Percentiles rank a stretch among this genome's conserved stretches.
Evolutionary conservation across 2,113 vertebrate species (phyloP).

Genomic region (Pelobates fuscus): DNA sequence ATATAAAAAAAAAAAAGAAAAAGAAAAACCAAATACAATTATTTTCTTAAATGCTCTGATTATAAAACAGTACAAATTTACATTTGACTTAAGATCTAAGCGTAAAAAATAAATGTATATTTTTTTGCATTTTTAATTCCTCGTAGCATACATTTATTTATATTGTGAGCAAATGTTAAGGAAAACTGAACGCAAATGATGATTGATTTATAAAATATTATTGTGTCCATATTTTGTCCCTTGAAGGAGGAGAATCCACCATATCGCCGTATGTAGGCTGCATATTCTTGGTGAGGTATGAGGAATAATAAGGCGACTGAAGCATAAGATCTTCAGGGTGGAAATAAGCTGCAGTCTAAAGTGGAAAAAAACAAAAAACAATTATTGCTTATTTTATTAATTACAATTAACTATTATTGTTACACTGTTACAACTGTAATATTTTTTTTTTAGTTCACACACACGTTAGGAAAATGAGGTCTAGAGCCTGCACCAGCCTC

Average conservation of each 20-base stretch:
- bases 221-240: constrained; percentile 10
- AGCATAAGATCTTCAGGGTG: constrained; percentile 15
- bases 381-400: not conserved
- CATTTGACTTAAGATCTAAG: too few relatives aligned
- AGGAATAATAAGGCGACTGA: constrained; percentile 18
- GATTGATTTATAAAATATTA: not conserved
- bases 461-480: too few relatives aligned
- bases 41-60: too few relatives aligned
- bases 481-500: too few relatives aligned
- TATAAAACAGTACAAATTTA: too few relatives aligned
- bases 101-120: not conserved
- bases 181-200: not conserved
- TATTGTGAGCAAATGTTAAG: too few relatives aligned
- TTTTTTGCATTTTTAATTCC: not conserved
- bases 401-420: too few relatives aligned
- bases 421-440: too few relatives aligned
- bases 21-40: too few relatives aligned
- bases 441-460: too few relatives aligned
- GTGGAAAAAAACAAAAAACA: not conserved
- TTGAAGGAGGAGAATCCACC: constrained; percentile 41
- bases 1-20: too few relatives aligned
- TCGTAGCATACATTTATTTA: too few relatives aligned
- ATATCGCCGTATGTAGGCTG: constrained; percentile 26
- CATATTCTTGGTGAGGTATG: constrained; percentile 4
- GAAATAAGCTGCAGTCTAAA: constrained; percentile 28